These are phyloP conservation scores for Amiota mariae DNA, from an alignment of 2,888 invertebrate species.

Conservation along the genomic window DNA sequence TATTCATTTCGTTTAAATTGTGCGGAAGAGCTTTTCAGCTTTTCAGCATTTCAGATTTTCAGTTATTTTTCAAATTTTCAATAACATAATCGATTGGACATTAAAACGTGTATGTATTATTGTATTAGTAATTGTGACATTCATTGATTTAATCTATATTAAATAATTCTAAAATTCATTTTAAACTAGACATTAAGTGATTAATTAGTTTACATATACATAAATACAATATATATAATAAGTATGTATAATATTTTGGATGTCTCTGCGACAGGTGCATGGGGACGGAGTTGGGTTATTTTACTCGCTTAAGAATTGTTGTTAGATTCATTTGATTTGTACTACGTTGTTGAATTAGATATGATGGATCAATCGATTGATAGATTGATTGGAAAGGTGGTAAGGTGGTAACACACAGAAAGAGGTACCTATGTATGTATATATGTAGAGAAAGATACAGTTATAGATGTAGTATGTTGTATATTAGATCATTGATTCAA, in stretches of 20 bases:
- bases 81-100: background rate
- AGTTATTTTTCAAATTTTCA: background rate
- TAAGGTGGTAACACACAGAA: no score
- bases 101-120: conserved; percentile 12
- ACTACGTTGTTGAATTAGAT: background rate
- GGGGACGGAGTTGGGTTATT: conserved; percentile 22
- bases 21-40: background rate
- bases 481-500: conserved; percentile 67
- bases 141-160: background rate
- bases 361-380: no score
- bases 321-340: background rate
- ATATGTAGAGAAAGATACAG: no score
- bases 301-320: background rate
- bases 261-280: conserved; percentile 13
- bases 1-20: no score
- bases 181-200: conserved; percentile 10
- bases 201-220: background rate
- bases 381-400: no score
- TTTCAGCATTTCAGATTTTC: no score
- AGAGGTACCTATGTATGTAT: no score
- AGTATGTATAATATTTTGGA: conserved; percentile 11
- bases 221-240: no score
- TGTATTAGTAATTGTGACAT: background rate
- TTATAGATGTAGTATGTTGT: background rate
- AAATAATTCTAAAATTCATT: background rate